Conservation (phyloP, 1,140 invertebrate genomes). For the Meloidogyne hapla region DNA sequence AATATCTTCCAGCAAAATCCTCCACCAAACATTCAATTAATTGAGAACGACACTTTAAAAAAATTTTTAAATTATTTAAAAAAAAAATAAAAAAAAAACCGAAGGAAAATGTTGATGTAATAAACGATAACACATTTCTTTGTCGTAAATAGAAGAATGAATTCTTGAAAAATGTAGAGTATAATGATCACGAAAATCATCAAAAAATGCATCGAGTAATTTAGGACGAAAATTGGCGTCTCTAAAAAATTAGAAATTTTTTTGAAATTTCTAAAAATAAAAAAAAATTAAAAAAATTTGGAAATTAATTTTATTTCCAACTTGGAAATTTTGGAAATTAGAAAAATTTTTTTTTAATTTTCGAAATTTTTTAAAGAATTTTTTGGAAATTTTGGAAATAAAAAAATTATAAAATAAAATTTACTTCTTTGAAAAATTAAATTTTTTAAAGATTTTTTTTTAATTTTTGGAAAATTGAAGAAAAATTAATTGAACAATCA, state of each 20-base stretch:
- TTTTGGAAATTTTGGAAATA: no score
- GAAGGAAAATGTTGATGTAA: constrained; percentile 34
- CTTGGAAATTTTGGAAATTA: no score
- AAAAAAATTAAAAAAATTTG: no score
- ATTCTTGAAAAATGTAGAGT: not conserved
- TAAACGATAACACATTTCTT: constrained; percentile 23
- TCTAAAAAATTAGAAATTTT: constrained; percentile 21
- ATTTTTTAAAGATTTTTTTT: no score
- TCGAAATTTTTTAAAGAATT: no score
- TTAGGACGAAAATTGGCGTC: constrained; percentile 30
- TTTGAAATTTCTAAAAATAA: no score
- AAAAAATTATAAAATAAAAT: no score
- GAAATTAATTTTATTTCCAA: no score
- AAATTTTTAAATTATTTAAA: not conserved
- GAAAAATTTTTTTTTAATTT: no score
- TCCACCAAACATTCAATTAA: constrained; percentile 32
- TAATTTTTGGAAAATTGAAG: no score
- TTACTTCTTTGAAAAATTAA: no score
- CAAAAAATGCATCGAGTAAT: constrained; percentile 28
- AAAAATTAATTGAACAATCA: no score
- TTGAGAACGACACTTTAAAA: constrained; percentile 26
- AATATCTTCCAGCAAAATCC: constrained; percentile 32
- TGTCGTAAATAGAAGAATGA: constrained; percentile 6
- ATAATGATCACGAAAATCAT: constrained; percentile 30
- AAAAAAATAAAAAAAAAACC: constrained; percentile 8